Evolutionary conservation across 2,113 vertebrate species (phyloP).

Genomic region (Lipotes vexillifer): DNA sequence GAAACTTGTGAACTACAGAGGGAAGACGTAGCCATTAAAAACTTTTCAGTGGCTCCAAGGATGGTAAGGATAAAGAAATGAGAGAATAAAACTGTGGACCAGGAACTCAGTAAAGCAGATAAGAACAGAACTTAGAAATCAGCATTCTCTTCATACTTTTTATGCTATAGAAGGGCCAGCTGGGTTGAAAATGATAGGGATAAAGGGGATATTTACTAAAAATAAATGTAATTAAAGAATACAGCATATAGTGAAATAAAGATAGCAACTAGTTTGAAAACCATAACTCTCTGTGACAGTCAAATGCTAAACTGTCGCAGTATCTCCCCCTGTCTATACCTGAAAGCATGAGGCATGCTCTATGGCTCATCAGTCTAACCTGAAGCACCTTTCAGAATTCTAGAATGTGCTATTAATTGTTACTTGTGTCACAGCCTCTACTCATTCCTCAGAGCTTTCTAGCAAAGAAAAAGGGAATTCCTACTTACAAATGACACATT

Average conservation of each 20-base stretch:
- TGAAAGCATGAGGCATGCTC: not conserved
- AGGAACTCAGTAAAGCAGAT: not conserved
- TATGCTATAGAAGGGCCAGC: not conserved
- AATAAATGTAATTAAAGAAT: not conserved
- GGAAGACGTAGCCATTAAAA: not conserved
- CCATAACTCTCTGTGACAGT: not conserved
- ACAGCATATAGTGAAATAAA: not conserved
- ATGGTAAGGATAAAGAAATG: not conserved
- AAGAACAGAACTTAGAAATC: not conserved
- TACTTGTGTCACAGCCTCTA: not conserved
- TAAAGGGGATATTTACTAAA: not conserved
- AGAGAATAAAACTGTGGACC: not conserved
- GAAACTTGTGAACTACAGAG: not conserved
- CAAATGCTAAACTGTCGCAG: not conserved
- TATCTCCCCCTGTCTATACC: not conserved
- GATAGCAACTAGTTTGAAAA: not conserved
- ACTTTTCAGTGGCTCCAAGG: not conserved
- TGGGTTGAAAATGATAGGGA: not conserved
- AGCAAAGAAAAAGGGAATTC: not conserved
- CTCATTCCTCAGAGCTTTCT: not conserved
- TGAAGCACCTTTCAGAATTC: not conserved
- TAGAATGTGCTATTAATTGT: not conserved
- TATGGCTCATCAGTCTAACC: not conserved
- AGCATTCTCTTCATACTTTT: not conserved
- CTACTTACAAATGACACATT: not conserved